Percentiles rank a stretch among this genome's conserved stretches.
Conservation (phyloP, 1,140 invertebrate species). For the Hylyphantes graminicola region DNA sequence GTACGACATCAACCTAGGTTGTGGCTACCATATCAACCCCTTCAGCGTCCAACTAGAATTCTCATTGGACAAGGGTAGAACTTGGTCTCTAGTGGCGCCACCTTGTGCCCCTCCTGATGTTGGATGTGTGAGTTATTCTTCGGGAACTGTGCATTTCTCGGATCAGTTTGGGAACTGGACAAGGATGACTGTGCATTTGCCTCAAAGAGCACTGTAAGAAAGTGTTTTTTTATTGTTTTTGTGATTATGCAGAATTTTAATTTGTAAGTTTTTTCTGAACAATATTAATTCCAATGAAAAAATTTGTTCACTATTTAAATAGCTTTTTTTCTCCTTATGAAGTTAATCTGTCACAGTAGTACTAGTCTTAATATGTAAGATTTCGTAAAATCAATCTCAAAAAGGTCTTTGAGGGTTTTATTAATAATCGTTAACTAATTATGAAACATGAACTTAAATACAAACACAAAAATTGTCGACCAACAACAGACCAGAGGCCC, state of each 20-base stretch:
- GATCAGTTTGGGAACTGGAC: conserved; percentile 69
- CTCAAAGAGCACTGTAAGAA: conserved; percentile 67
- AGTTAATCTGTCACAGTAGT: too few relatives aligned
- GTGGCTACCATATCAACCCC: conserved; percentile 64
- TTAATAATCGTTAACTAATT: too few relatives aligned
- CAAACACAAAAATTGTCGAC: too few relatives aligned
- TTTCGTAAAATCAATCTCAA: too few relatives aligned
- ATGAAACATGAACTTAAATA: too few relatives aligned
- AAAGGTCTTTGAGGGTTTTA: too few relatives aligned
- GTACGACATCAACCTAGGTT: conserved; percentile 69
- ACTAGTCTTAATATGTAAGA: too few relatives aligned
- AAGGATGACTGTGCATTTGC: conserved; percentile 67
- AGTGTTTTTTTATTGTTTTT: background rate
- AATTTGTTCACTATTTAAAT: background rate
- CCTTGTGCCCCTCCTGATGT: conserved; percentile 68
- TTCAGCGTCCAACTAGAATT: conserved; percentile 67
- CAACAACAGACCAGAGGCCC: too few relatives aligned
- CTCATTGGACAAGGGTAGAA: conserved; percentile 68
- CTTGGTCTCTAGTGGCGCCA: conserved; percentile 67
- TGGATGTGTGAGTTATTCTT: conserved; percentile 68
- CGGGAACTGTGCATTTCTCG: conserved; percentile 67
- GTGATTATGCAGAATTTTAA: background rate
- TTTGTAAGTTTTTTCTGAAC: background rate
- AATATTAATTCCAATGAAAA: background rate
- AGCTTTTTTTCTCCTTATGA: too few relatives aligned